Evolutionary conservation across 1,140 invertebrate genomes (phyloP).

Genomic region (Bemisia tabaci): DNA sequence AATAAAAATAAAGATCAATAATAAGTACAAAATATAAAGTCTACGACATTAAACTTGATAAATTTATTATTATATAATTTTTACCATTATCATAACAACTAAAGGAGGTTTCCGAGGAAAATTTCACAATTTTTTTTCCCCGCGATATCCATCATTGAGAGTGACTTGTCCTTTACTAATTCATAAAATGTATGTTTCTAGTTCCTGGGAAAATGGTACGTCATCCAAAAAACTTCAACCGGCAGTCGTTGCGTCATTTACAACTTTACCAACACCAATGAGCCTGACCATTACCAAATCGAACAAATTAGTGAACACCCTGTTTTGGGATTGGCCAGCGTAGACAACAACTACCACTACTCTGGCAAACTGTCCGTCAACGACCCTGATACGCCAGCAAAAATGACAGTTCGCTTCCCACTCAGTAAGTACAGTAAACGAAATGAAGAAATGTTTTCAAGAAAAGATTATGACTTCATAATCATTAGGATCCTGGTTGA

Average conservation of each 20-base stretch:
- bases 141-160: too few relatives aligned
- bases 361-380: slow-evolving; percentile 51
- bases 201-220: slow-evolving; percentile 69
- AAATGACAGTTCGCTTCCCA: slow-evolving; percentile 60
- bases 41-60: too few relatives aligned
- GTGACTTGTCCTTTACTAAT: too few relatives aligned
- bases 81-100: too few relatives aligned
- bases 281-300: slow-evolving; percentile 50
- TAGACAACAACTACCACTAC: slow-evolving; percentile 53
- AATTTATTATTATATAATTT: too few relatives aligned
- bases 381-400: slow-evolving; percentile 45
- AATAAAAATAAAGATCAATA: too few relatives aligned
- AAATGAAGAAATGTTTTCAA: not conserved
- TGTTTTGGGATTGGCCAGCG: slow-evolving; percentile 33
- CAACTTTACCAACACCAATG: slow-evolving; percentile 52
- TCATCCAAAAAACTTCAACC: slow-evolving; percentile 69
- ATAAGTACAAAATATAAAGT: too few relatives aligned
- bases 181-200: too few relatives aligned
- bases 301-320: slow-evolving; percentile 62
- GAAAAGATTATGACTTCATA: not conserved
- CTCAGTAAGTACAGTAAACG: slow-evolving; percentile 48
- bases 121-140: too few relatives aligned
- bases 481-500: too few relatives aligned
- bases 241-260: slow-evolving; percentile 62
- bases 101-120: too few relatives aligned